phyloP scores from a whole-genome alignment of 2,888 invertebrate species.

The Sicus ferrugineus region DNA sequence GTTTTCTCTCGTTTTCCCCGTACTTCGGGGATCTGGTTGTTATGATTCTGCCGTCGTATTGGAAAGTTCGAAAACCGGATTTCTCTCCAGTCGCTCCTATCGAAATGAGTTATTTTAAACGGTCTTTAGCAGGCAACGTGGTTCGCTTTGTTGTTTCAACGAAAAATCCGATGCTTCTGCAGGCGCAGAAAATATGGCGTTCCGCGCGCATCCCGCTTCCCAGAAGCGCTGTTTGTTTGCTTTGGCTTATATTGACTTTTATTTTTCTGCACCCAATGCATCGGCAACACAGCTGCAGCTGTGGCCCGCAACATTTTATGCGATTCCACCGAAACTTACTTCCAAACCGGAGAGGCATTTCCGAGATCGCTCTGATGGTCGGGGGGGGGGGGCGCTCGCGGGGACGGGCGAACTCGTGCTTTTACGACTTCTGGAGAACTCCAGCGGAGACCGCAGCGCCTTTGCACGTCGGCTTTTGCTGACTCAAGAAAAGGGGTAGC shows the following conservation, averaged over 20 bases:
- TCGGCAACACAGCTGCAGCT: background rate
- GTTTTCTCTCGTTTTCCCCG: constrained; percentile 6
- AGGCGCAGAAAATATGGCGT: constrained; percentile 20
- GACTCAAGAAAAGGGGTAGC: too few species aligned
- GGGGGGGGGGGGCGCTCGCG: too few species aligned
- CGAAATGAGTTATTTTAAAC: constrained; percentile 6
- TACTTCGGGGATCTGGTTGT: constrained; percentile 5
- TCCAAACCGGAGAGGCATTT: too few species aligned
- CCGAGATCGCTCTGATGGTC: background rate
- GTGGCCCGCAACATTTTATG: background rate
- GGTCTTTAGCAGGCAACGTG: background rate
- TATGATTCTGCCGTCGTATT: background rate
- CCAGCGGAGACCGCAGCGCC: background rate
- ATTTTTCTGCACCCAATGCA: constrained; percentile 9
- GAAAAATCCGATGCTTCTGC: constrained; percentile 2
- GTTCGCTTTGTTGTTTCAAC: constrained; percentile 17
- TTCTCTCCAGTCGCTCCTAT: constrained; percentile 13
- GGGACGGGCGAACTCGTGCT: too few species aligned
- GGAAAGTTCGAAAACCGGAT: constrained; percentile 8
- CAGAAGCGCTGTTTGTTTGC: constrained; percentile 13
- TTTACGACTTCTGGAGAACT: too few species aligned
- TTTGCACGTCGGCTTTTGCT: too few species aligned
- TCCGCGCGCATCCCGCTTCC: background rate
- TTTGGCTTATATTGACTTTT: background rate
- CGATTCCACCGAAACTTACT: background rate